phyloP scores from a whole-genome alignment of 2,113 vertebrate species.

The Aramus guarauna region DNA sequence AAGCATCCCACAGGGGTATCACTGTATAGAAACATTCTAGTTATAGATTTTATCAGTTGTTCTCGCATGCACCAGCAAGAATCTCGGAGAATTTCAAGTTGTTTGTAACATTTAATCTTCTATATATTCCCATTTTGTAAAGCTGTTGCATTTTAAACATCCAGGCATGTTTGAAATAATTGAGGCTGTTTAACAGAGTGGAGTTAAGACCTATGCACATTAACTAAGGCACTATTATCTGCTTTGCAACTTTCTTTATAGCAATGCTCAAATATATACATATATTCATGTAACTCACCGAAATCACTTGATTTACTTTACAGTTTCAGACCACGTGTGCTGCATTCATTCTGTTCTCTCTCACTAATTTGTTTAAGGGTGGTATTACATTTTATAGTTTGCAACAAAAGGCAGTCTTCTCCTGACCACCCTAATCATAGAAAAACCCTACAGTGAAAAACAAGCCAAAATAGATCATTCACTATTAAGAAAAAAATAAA shows the following conservation, averaged over 20 bases:
- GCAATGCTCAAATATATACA: not conserved
- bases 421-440: not conserved
- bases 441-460: not conserved
- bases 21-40: not conserved
- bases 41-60: not conserved
- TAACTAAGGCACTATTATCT: not conserved
- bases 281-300: not conserved
- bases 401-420: not conserved
- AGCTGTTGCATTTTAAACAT: not conserved
- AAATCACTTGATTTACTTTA: not conserved
- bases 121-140: not conserved
- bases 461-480: not conserved
- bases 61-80: not conserved
- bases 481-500: not conserved
- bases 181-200: not conserved
- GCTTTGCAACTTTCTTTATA: not conserved
- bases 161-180: not conserved
- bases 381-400: not conserved
- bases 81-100: not conserved
- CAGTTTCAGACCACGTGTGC: not conserved
- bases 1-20: not conserved
- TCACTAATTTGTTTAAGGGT: not conserved
- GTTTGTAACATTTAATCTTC: not conserved
- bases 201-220: not conserved
- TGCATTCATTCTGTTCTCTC: not conserved